Conservation (phyloP, 2,888 invertebrate genomes). For the Catocala fraxini region DNA sequence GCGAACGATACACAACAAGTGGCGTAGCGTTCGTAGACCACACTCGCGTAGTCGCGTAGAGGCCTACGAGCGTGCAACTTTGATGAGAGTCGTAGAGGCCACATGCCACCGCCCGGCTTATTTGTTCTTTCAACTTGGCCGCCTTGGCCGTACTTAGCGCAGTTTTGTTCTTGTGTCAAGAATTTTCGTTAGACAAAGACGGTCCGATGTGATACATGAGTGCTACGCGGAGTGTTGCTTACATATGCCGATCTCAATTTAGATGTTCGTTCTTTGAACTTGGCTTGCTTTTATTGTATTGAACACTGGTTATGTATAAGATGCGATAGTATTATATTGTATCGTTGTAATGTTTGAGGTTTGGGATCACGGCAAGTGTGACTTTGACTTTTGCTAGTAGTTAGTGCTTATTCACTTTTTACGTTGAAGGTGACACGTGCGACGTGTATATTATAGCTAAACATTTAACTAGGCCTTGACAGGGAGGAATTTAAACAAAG, state of each 20-base stretch:
- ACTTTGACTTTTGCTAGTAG: too few relatives aligned
- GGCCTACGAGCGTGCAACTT: constrained; percentile 75
- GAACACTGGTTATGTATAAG: neutral
- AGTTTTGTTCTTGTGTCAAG: constrained; percentile 52
- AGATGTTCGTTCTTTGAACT: constrained; percentile 5
- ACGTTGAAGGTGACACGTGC: too few relatives aligned
- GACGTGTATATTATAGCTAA: too few relatives aligned
- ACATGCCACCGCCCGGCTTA: constrained; percentile 68
- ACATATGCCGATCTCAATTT: constrained; percentile 29
- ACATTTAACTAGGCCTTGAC: too few relatives aligned
- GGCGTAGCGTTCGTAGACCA: constrained; percentile 51
- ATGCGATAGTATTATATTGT: too few relatives aligned
- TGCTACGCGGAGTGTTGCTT: constrained; percentile 29
- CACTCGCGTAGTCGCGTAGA: constrained; percentile 62
- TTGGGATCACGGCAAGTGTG: too few relatives aligned
- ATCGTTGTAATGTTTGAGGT: too few relatives aligned
- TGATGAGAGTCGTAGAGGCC: constrained; percentile 78
- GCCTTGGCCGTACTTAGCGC: constrained; percentile 47
- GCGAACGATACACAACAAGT: constrained; percentile 58
- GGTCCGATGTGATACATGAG: constrained; percentile 36
- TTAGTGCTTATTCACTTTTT: too few relatives aligned
- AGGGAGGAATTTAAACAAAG: too few relatives aligned
- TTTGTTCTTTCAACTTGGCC: constrained; percentile 70
- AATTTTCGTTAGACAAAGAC: constrained; percentile 49
- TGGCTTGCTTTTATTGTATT: neutral